Base-by-base conservation (phyloP, 1,140 invertebrate genomes). In the Heliconius eleuchia region DNA sequence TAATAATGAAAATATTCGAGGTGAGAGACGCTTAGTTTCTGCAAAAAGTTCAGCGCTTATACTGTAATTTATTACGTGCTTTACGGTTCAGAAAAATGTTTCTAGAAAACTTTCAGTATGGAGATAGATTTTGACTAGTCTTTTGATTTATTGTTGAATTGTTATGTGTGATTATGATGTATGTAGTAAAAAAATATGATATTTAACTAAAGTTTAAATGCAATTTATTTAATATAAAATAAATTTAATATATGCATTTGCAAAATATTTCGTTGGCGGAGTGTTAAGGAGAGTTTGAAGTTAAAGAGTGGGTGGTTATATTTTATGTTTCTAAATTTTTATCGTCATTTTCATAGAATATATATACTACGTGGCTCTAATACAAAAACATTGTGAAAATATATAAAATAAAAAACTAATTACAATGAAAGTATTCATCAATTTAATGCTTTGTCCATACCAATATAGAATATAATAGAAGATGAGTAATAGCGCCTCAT, bases 61-160 rank as follows among this genome's bases (percentile, higher is more conserved):
- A 66, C 60, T 66, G 60, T 66, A 66, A 66, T 66, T 66, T 66
- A 66, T 66, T 66, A 66, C 60, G 60, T 66, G 60, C 60, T 66
- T 66, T 66, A 66, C 60, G 60, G 23, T 66, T 66, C 60, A 66
- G 60, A 66, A 66, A 66, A 66, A 66, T 66, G 60, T 66, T 66
- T 27, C 27, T 66, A 66, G 60, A 27, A 66, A 66, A 66, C 60
- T 66, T 66, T 66, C 60, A 66, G 60, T 66, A 66, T 66, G 60
- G 60, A 66, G 60, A 66, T 66, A 66, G 27, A 66, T 66, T 66
- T 66, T 66, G 60, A 66, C 60, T 66, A 66, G 60, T 66, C 60
- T 66, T 30, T 66, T 66, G 60, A 66, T 66, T 66, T 66, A 66
- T 30, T 66, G 60, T 66, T 27, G 60, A 27, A 66, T 66, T 27